Percentiles rank a stretch among this genome's conserved stretches.
These are phyloP conservation scores for Pristionchus entomophagus DNA, from an alignment of 2,888 invertebrate genomes.

Conservation along the genomic window DNA sequence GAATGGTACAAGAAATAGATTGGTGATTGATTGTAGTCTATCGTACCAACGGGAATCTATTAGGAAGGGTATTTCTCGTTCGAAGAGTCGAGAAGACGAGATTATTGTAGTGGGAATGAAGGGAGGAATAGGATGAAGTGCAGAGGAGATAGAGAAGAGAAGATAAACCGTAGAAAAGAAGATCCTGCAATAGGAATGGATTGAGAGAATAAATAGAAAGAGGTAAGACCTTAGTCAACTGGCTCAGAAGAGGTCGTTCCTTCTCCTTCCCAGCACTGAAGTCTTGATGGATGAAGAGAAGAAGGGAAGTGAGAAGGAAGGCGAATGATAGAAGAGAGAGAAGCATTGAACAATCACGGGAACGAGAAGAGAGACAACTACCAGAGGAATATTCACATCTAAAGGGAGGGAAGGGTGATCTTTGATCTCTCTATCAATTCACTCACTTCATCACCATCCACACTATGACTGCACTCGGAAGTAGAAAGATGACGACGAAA, in stretches of 20 bases:
- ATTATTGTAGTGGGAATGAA: constrained; percentile 12
- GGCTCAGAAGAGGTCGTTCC: not conserved
- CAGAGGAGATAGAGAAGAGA: constrained; percentile 28
- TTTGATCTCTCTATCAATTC: constrained; percentile 27
- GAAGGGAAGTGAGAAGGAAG: constrained; percentile 5
- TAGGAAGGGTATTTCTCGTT: not conserved
- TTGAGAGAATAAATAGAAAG: not conserved
- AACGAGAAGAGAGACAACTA: constrained; percentile 5
- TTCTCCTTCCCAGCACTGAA: not conserved
- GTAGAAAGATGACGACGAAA: not conserved
- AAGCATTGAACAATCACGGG: constrained; percentile 1
- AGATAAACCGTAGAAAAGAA: not conserved
- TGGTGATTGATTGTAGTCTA: not conserved
- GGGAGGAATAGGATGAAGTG: not conserved
- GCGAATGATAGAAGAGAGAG: constrained; percentile 24
- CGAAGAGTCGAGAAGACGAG: constrained; percentile 23
- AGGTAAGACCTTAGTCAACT: not conserved
- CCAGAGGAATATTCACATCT: constrained; percentile 34
- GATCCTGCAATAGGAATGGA: not conserved
- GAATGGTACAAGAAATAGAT: not conserved
- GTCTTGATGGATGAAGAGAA: constrained; percentile 25
- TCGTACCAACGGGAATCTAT: not conserved
- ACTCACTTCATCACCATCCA: constrained; percentile 24
- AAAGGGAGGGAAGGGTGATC: not conserved
- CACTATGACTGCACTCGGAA: not conserved